Conservation (phyloP, 2,888 invertebrate species). For the Cheilosia scutellata region DNA sequence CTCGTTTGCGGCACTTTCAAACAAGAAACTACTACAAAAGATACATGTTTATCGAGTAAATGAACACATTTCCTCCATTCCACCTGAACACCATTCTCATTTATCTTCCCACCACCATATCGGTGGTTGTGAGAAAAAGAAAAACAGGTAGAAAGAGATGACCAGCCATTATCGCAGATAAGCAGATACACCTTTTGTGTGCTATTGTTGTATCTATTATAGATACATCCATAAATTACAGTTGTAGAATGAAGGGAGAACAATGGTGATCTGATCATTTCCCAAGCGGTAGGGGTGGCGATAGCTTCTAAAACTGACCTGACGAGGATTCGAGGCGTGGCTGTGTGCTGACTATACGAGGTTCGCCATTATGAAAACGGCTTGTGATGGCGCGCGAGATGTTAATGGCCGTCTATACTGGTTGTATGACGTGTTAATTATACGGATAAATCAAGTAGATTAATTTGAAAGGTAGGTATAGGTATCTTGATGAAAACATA, state of each 20-base stretch:
- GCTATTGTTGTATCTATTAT: constrained; percentile 71
- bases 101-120: constrained; percentile 61
- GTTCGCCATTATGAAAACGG: constrained; percentile 67
- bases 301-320: constrained; percentile 55
- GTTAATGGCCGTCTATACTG: constrained; percentile 75
- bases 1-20: constrained; percentile 75
- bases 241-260: constrained; percentile 47
- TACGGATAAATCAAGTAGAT: constrained; percentile 64
- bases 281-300: constrained; percentile 59
- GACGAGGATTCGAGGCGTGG: constrained; percentile 68
- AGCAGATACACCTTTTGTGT: constrained; percentile 71
- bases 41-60: constrained; percentile 68
- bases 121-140: constrained; percentile 20
- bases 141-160: constrained; percentile 67
- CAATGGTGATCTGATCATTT: constrained; percentile 73
- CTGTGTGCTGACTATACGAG: constrained; percentile 16
- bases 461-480: constrained; percentile 38
- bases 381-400: constrained; percentile 72
- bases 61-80: constrained; percentile 71
- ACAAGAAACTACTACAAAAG: constrained; percentile 68
- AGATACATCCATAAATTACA: constrained; percentile 64
- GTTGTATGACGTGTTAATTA: constrained; percentile 74
- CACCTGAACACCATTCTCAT: constrained; percentile 61
- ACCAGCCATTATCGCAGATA: constrained; percentile 59
- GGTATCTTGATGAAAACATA: constrained; percentile 12